Evolutionary conservation across 1,140 invertebrate genomes (phyloP).

Genomic region (Teleogryllus occipitalis): DNA sequence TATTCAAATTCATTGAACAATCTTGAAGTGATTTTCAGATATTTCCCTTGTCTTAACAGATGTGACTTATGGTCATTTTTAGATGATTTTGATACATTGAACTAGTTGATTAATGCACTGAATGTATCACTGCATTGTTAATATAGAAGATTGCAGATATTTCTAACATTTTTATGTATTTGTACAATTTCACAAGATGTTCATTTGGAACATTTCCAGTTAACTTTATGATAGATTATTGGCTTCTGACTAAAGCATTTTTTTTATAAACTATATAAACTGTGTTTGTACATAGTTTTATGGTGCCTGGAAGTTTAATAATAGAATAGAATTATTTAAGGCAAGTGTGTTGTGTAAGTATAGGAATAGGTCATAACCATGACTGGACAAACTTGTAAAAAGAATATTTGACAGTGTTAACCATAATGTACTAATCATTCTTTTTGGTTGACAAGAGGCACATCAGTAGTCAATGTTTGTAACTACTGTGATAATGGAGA

Average conservation of each 20-base stretch:
- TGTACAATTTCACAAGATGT: neutral
- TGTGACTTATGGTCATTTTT: neutral
- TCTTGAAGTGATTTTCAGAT: neutral
- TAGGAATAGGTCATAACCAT: neutral
- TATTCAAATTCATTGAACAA: neutral
- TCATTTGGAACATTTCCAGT: neutral
- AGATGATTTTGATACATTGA: neutral
- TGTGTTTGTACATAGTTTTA: conserved; percentile 10
- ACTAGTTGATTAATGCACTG: neutral
- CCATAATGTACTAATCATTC: neutral
- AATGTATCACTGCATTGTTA: neutral
- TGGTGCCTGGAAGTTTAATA: neutral
- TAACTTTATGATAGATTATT: neutral
- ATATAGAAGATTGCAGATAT: neutral
- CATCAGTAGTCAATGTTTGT: neutral
- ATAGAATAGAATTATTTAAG: neutral
- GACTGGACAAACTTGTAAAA: neutral
- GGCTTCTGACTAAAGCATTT: neutral
- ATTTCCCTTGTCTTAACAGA: neutral
- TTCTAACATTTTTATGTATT: conserved; percentile 8
- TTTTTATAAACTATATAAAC: neutral
- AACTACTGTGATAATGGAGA: neutral
- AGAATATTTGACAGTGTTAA: neutral
- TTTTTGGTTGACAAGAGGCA: neutral
- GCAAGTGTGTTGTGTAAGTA: neutral